Evolutionary conservation across 2,797 vertebrate genomes (phyloP).

Genomic region (Hypotaenidia okinawae): DNA sequence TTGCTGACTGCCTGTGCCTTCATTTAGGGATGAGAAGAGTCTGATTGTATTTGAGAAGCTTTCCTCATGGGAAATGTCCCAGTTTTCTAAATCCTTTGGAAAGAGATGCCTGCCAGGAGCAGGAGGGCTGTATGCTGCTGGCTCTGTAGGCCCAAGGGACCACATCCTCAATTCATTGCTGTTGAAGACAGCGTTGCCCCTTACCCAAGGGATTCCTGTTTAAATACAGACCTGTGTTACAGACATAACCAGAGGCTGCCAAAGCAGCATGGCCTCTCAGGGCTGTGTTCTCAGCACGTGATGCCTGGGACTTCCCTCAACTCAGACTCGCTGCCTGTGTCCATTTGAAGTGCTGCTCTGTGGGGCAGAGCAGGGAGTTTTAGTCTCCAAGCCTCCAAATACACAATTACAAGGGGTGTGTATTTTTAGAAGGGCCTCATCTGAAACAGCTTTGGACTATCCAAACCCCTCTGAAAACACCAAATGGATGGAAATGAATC

Average conservation of each 20-base stretch:
- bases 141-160: background rate
- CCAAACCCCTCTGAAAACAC: background rate
- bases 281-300: background rate
- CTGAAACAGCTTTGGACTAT: background rate
- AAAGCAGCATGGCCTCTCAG: background rate
- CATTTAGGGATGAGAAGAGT: background rate
- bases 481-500: background rate
- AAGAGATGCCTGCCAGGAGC: fast-evolving
- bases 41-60: fast-evolving
- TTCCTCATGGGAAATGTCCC: background rate
- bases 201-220: background rate
- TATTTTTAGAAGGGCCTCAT: background rate
- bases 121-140: background rate
- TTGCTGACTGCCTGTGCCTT: background rate
- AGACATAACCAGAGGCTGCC: background rate
- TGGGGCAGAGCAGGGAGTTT: background rate
- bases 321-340: background rate
- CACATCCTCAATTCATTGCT: background rate
- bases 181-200: background rate
- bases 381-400: background rate
- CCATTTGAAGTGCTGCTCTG: conserved; percentile 10
- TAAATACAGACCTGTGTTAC: background rate
- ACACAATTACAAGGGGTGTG: background rate
- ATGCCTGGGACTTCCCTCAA: background rate
- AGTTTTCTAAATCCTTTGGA: background rate